A percentile compares a stretch with the other conserved stretches of the same genome.
Conservation (phyloP, 2,888 invertebrate genomes). For the Diarsia brunnea region DNA sequence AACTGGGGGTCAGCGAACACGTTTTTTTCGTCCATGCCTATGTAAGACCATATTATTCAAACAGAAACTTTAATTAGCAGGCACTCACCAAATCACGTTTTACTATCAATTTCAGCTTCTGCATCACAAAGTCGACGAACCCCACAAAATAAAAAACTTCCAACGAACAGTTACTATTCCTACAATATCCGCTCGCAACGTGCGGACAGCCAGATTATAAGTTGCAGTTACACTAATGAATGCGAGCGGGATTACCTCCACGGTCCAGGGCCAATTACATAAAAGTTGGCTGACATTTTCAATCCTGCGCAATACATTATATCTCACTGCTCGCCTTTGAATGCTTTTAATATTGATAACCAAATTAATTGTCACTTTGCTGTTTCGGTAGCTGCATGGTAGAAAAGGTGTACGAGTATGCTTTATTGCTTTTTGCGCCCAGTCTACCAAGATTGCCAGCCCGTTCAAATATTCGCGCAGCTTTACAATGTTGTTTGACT, state of each 20-base stretch:
- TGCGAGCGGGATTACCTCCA: conserved; percentile 78
- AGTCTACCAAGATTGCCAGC: too few species aligned
- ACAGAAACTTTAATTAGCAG: not conserved
- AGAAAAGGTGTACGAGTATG: not conserved
- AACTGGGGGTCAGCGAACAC: too few species aligned
- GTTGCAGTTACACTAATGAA: conserved; percentile 84
- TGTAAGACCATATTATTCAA: not conserved
- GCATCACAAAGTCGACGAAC: conserved; percentile 4
- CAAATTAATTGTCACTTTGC: conserved; percentile 43
- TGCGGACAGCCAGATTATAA: conserved; percentile 78
- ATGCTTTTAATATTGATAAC: conserved; percentile 56
- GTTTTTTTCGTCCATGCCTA: too few species aligned
- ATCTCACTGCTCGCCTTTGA: conserved; percentile 56
- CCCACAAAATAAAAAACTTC: conserved; percentile 29
- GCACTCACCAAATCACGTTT: not conserved
- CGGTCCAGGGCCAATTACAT: conserved; percentile 76
- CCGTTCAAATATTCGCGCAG: too few species aligned
- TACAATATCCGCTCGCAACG: conserved; percentile 42
- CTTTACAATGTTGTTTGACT: too few species aligned
- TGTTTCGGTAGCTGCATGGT: conserved; percentile 4
- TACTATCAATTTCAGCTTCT: not conserved
- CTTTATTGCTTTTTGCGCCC: too few species aligned
- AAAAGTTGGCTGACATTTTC: conserved; percentile 80
- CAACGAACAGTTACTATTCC: conserved; percentile 38
- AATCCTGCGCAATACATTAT: conserved; percentile 78